Evolutionary conservation across 2,888 invertebrate species (phyloP), one percentile per base, ranked within the genome.

Genomic region (Ophioninae sp.): DNA sequence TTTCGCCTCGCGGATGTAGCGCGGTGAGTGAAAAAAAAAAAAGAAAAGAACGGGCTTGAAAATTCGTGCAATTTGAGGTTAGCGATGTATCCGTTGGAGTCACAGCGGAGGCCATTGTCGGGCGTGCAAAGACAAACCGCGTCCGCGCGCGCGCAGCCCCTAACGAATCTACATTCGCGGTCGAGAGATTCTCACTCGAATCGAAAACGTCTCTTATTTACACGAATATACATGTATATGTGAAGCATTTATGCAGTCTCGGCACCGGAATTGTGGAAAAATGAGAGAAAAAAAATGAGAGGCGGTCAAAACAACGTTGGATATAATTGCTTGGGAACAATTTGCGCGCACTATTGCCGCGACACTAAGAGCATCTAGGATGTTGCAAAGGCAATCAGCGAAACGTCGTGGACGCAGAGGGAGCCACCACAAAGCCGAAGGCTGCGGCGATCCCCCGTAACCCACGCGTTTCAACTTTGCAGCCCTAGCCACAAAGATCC

Each of bases 321-420:
- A 44, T 61, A 81, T 83, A 85, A 85, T 85, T 83, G 76, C 81
- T 57, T 50, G 72, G 75, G 77, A 69, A 81, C 83, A 83, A 85
- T 82, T 85, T 83, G 50, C 50, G 85, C 76, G 77, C 79, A 81
- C 77, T 67, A 65, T 67, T 56, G 78, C 72, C 79, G 75, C 64
- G 80, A 70, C 70, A 67, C 81, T 67, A 44, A 65, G 70, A 67
- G 72, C 75, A 79, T 79, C 84, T 84, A 67, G 78, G 83, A 85
- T 84, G 86, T 85, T 84, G 86, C 85, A 86, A 84, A 85, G 78
- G 84, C 85, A 86, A 86, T 86, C 85, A 85, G 79, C 79, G 80
- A 57, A 80, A 82, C 77, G 30, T 3, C 30, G 68, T 39, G 57
- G 37, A 79, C 30, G 37, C 37, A 59, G 70, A 69, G 75, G 56